Evolutionary conservation across 1,140 invertebrate genomes (phyloP), one percentile per base, ranked within the genome.

Genomic region (Drosophila kepulauana): DNA sequence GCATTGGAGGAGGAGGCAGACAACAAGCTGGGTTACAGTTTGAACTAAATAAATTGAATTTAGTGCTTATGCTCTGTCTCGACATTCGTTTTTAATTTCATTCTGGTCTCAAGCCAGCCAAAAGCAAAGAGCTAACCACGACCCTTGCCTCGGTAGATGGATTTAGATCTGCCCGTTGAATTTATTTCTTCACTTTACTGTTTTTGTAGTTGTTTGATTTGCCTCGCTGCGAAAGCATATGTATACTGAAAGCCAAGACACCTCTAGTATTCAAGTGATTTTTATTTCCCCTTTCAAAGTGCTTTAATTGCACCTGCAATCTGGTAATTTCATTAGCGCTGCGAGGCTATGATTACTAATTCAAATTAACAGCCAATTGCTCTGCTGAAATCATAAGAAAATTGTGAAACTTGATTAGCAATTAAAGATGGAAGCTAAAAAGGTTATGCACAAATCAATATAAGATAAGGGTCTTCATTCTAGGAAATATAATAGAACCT

Each of bases 31-130:
- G 11, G 73, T 61, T 82, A 63, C 59, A 80, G 85, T 81, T 81
- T 81, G 71, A 88, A 63, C 56, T 70, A 84, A 89, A 88, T 89
- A 88, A 88, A 88, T 89, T 89, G 85, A 89, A 88, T 88, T 84
- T 76, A 81, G 85, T 77, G 78, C 85, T 89, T 89, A 84, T 88
- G 71, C 72, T 81, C 49, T 63, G 49, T 45, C 43, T 80, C 75
- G 85, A 78, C 85, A 88, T 88, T 89, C 78, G 81, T 71, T 81
- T 88, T 88, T 88, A 88, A 88, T 84, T 88, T 88, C 81, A 84
- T 88, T 81, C 79, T 30, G 75, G 85, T 78, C 77, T 78, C 75
- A 75, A 88, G 82, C 66, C 68, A 79, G 76, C 41, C 70, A 64
- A 77, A 79, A 48, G 33, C 61, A 69, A 81, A 67, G 66, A 48